Conservation (phyloP, 2,888 invertebrate genomes). For the Rotaria socialis region DNA sequence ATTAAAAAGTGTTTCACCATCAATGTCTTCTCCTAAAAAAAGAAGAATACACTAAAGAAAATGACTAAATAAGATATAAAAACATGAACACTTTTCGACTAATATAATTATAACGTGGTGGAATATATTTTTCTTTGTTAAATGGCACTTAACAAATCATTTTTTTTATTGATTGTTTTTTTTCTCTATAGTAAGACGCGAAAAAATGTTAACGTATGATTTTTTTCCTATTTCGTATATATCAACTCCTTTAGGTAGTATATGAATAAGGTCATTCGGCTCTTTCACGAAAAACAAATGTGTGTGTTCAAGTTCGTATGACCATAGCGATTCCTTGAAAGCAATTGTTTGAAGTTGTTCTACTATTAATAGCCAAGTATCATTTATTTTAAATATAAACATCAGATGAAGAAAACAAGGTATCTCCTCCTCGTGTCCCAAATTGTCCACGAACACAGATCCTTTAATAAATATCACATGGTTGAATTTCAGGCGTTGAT, state of each 20-base stretch:
- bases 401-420: background rate
- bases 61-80: background rate
- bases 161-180: too few species aligned
- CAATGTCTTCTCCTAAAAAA: background rate
- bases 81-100: background rate
- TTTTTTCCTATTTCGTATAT: background rate
- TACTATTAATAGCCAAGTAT: background rate
- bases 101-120: rapidly evolving
- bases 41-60: background rate
- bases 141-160: too few species aligned
- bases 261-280: background rate
- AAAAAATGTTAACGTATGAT: background rate
- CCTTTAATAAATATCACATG: background rate
- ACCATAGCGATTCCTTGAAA: background rate
- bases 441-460: background rate
- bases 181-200: background rate
- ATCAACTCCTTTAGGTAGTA: background rate
- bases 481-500: background rate
- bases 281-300: background rate
- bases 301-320: conserved; percentile 9
- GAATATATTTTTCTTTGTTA: too few species aligned
- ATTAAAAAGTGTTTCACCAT: background rate
- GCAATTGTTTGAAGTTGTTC: background rate
- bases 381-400: background rate
- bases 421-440: background rate